Evolutionary conservation across 2,888 invertebrate species (phyloP).

Genomic region (Spilosoma lubricipeda): DNA sequence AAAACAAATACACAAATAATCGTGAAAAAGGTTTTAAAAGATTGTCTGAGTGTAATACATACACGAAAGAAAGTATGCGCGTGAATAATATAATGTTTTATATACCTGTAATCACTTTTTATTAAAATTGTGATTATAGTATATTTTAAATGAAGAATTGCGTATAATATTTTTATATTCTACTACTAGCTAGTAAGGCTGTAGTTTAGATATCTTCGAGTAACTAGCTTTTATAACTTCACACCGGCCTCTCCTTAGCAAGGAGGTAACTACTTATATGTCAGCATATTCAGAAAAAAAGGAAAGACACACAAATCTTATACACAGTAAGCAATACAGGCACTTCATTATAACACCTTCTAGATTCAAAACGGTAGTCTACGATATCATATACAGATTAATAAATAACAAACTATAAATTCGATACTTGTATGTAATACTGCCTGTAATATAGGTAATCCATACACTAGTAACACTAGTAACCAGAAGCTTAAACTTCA

Average conservation of each 20-base stretch:
- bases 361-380: neutral
- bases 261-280: too few relatives aligned
- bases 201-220: neutral
- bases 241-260: too few relatives aligned
- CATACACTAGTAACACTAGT: neutral
- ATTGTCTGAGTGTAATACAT: neutral
- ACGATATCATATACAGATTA: neutral
- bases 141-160: too few relatives aligned
- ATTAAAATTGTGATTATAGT: too few relatives aligned
- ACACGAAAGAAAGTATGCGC: neutral
- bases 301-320: too few relatives aligned
- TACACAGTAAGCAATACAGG: neutral
- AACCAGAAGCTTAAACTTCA: constrained; percentile 26
- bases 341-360: neutral
- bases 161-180: neutral
- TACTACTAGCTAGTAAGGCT: neutral
- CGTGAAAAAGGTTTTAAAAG: neutral
- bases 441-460: neutral
- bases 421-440: neutral
- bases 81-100: neutral
- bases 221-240: too few relatives aligned
- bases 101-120: neutral
- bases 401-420: neutral
- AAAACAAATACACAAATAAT: neutral
- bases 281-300: neutral